Base-by-base conservation (phyloP, 2,888 invertebrate genomes). In the Agrenia bidenticulata region DNA sequence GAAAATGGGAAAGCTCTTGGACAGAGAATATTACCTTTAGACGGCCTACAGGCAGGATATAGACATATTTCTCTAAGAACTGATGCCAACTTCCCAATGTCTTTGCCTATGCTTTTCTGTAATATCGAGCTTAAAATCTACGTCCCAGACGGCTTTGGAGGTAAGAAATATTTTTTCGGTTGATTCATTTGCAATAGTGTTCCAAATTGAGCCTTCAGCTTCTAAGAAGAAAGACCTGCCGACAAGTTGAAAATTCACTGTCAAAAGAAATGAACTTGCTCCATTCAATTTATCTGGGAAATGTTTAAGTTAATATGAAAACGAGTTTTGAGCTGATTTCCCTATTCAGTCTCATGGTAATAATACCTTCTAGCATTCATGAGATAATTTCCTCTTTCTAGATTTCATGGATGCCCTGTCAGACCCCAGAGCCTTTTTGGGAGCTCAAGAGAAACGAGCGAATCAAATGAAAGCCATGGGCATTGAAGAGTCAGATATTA, bases 61-160 rank as follows among this genome's bases (percentile, higher is more conserved):
- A 85, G 99, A 0, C 99, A 99, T 81, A 98, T 99, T 77, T 94
- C 98, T 0, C 84, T 99, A 23, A 82, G 99, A 69, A 99, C 99
- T 0, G 99, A 99, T 80, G 97, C 98, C 63, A 99, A 99, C 83
- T 97, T 98, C 81, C 96, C 98, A 63, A 93, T 98, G 90, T 96
- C 98, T 0, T 84, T 99, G 78, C 97, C 99, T 42, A 99, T 98
- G 89, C 85, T 99, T 73, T 99, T 99, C 84, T 98, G 98, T 80
- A 94, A 96, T 81, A 96, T 99, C 78, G 96, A 97, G 82, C 87
- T 99, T 70, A 98, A 98, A 84, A 99, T 99, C 77, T 99, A 99
- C 83, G 97, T 99, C 76, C 99, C 99, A 49, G 97, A 98, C 82
- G 99, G 98, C 57, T 91, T 98, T 79, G 95, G 95, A 85, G 92